A percentile compares a stretch with the other conserved stretches of the same genome.
Evolutionary conservation across 2,888 invertebrate species (phyloP).

Genomic region (Pegoplata infirma): DNA sequence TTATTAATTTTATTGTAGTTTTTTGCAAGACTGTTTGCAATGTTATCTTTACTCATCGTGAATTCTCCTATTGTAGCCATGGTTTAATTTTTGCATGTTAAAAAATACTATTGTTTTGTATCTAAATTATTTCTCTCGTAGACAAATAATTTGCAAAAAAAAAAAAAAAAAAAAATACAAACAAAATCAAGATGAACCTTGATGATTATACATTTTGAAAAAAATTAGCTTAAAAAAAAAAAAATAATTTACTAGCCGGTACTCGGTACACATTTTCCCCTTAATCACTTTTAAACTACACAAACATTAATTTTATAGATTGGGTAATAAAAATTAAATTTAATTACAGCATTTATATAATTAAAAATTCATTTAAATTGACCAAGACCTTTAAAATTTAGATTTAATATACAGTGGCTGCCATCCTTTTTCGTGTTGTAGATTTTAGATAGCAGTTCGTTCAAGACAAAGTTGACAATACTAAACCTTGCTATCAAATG

Average conservation of each 20-base stretch:
- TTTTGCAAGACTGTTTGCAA: no score
- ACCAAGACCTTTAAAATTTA: slow-evolving; percentile 13
- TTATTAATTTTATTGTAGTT: no score
- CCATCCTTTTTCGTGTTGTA: no score
- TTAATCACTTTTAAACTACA: slow-evolving; percentile 24
- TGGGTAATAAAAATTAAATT: slow-evolving; percentile 7
- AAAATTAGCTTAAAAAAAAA: no score
- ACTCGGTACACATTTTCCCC: slow-evolving; percentile 23
- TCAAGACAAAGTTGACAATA: no score
- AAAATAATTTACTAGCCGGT: slow-evolving; percentile 9
- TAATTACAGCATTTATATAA: neutral
- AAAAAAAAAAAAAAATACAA: neutral
- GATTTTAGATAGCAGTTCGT: no score
- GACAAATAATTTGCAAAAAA: slow-evolving; percentile 36
- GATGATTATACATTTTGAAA: slow-evolving; percentile 37
- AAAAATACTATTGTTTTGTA: slow-evolving; percentile 60
- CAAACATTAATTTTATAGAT: slow-evolving; percentile 8
- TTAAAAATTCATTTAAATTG: neutral
- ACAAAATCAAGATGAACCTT: slow-evolving; percentile 56
- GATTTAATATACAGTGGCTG: no score
- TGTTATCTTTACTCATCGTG: no score
- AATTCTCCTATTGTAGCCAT: no score
- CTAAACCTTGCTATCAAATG: no score
- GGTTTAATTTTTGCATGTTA: slow-evolving; percentile 57
- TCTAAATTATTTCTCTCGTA: slow-evolving; percentile 30